Evolutionary conservation across 2,797 vertebrate genomes (phyloP).

Genomic region (Rhynchotus rufescens): DNA sequence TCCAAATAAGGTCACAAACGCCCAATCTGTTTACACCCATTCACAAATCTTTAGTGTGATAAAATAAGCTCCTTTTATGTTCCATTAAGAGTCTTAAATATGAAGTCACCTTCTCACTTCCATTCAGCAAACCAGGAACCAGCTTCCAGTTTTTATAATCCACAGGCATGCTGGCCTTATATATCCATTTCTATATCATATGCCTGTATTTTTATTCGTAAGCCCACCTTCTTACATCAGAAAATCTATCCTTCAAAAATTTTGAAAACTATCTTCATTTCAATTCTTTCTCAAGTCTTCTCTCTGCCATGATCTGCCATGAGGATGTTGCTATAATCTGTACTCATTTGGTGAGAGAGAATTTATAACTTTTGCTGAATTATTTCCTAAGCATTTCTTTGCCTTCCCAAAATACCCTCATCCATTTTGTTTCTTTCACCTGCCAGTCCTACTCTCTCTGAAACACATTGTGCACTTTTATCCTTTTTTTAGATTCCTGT

Average conservation of each 20-base stretch:
- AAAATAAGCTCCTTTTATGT: neutral
- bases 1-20: neutral
- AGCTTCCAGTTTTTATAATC: neutral
- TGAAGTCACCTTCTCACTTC: neutral
- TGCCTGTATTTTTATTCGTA: neutral
- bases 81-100: neutral
- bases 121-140: neutral
- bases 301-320: neutral
- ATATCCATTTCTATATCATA: neutral
- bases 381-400: neutral
- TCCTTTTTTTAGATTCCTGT: neutral
- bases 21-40: neutral
- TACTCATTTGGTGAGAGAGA: neutral
- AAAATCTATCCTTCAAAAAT: neutral
- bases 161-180: neutral
- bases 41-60: neutral
- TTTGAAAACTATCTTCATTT: neutral
- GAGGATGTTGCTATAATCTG: neutral
- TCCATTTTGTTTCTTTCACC: neutral
- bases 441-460: neutral
- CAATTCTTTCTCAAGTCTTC: neutral
- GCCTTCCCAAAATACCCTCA: neutral
- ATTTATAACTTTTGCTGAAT: neutral
- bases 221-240: neutral
- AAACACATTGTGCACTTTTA: neutral